Conservation (phyloP, 2,113 vertebrate genomes). For the Ptychochromis oligacanthus region DNA sequence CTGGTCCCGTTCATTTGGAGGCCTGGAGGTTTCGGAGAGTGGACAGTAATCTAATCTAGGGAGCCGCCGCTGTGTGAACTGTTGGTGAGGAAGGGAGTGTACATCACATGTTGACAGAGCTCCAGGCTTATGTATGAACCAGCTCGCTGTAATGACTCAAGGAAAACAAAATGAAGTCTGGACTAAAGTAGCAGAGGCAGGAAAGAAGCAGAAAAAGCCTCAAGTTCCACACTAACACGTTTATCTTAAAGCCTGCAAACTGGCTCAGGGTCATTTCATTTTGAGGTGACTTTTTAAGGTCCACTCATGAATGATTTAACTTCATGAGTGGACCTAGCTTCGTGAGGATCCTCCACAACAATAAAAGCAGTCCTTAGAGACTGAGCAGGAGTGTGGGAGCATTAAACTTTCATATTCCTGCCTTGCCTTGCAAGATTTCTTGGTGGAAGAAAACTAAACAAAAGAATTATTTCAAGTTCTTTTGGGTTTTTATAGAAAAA, state of each 20-base stretch:
- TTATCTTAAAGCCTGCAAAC: not conserved
- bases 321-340: not conserved
- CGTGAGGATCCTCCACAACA: not conserved
- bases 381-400: not conserved
- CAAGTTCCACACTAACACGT: not conserved
- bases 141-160: not conserved
- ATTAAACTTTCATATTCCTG: not conserved
- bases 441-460: not conserved
- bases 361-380: not conserved
- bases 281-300: not conserved
- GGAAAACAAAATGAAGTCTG: not conserved
- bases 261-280: not conserved
- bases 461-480: not conserved
- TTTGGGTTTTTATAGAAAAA: not conserved
- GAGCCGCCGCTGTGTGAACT: not conserved
- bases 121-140: not conserved
- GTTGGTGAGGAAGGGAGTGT: not conserved
- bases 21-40: slow-evolving; percentile 55
- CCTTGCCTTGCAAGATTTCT: not conserved
- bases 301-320: not conserved
- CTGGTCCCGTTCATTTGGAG: slow-evolving; percentile 43
- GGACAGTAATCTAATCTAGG: slow-evolving; percentile 65
- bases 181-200: not conserved
- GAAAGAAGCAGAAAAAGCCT: not conserved
- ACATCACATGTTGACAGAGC: not conserved